Evolutionary conservation across 2,113 vertebrate genomes (phyloP).

Genomic region (Phylloscopus trochiloides): DNA sequence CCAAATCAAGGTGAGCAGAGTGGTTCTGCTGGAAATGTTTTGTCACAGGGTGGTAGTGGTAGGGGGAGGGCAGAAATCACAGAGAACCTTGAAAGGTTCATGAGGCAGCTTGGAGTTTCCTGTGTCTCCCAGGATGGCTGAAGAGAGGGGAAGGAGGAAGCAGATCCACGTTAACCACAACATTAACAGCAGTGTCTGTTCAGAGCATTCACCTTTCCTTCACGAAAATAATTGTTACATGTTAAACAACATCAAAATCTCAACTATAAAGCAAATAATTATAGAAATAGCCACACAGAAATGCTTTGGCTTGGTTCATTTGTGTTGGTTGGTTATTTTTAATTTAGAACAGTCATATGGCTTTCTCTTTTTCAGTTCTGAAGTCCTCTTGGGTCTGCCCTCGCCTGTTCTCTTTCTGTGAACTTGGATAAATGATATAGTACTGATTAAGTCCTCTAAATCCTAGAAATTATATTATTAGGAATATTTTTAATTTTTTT

Average conservation of each 20-base stretch:
- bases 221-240: not conserved
- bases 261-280: not conserved
- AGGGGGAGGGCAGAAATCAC: not conserved
- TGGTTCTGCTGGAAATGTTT: not conserved
- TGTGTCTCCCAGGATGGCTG: not conserved
- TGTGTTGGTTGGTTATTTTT: not conserved
- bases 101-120: not conserved
- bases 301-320: not conserved
- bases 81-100: not conserved
- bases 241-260: not conserved
- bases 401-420: not conserved
- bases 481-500: not conserved
- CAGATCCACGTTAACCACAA: not conserved
- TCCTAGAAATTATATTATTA: not conserved
- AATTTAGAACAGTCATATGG: not conserved
- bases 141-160: not conserved
- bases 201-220: not conserved
- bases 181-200: not conserved
- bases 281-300: not conserved
- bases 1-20: rapidly evolving
- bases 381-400: not conserved
- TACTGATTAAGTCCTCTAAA: not conserved
- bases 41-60: rapidly evolving
- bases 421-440: not conserved
- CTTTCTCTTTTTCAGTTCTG: not conserved